Conservation (phyloP, 2,113 vertebrate species). For the Vombatus ursinus region DNA sequence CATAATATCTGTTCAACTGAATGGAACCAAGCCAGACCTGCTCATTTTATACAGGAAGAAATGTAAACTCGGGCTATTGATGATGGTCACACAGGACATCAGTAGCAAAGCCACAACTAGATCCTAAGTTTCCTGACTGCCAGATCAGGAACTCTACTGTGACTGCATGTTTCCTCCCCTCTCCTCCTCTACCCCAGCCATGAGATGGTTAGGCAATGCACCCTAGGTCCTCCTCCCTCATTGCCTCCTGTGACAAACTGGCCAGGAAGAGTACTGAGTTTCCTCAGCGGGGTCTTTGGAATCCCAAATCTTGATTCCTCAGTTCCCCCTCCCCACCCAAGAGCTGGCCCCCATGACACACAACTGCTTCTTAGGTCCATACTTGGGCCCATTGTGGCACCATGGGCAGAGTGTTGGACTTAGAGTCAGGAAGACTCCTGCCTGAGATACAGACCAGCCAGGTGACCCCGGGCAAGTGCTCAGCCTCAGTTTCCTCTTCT, state of each 20-base stretch:
- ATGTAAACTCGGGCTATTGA: not conserved
- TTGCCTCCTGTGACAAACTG: too few relatives aligned
- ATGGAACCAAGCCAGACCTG: too few relatives aligned
- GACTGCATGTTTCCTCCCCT: not conserved
- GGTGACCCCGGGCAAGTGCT: too few relatives aligned
- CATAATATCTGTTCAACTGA: not conserved
- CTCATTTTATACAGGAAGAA: not conserved
- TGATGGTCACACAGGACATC: not conserved
- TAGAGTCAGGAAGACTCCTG: not conserved
- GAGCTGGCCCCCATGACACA: too few relatives aligned
- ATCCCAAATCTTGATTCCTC: not conserved
- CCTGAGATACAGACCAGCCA: not conserved
- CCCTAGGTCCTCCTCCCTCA: not conserved
- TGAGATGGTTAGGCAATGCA: not conserved
- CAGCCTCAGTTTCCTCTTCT: not conserved
- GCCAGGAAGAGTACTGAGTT: too few relatives aligned
- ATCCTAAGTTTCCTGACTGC: not conserved
- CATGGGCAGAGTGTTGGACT: not conserved
- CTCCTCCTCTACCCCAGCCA: not conserved
- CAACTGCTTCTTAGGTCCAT: too few relatives aligned
- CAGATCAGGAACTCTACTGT: not conserved
- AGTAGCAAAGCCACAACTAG: not conserved
- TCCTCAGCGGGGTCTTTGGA: not conserved
- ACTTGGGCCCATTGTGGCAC: not conserved
- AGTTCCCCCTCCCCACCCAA: not conserved